These are phyloP conservation scores for Hedya salicella DNA, from an alignment of 2,888 invertebrate species.

Conservation along the genomic window DNA sequence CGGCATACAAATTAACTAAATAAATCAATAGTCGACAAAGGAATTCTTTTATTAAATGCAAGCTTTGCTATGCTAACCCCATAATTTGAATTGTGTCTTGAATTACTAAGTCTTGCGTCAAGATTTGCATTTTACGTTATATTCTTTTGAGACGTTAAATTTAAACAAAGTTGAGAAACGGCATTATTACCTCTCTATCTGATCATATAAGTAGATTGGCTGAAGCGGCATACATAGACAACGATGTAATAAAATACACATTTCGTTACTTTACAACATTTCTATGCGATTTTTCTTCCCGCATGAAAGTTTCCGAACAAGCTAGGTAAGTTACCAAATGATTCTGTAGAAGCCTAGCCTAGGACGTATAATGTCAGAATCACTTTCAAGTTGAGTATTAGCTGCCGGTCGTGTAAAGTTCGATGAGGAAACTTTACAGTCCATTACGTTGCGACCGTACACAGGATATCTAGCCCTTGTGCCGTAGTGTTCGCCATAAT, in stretches of 20 bases:
- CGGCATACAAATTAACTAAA: conserved; percentile 72
- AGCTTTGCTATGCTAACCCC: conserved; percentile 27
- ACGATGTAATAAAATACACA: no score
- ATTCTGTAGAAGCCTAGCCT: conserved; percentile 45
- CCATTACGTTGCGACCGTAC: conserved; percentile 57
- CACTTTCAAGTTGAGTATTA: conserved; percentile 63
- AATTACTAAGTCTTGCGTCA: conserved; percentile 23
- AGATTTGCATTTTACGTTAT: conserved; percentile 11
- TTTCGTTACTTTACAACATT: background rate
- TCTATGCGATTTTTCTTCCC: background rate
- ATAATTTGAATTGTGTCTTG: conserved; percentile 26
- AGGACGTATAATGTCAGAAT: conserved; percentile 52
- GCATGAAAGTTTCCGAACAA: background rate
- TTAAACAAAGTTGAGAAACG: background rate
- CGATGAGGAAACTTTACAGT: conserved; percentile 76
- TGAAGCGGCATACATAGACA: no score
- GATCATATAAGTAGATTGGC: no score
- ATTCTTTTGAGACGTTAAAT: background rate
- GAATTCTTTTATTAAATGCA: conserved; percentile 41
- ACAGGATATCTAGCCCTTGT: conserved; percentile 23
- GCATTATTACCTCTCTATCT: no score
- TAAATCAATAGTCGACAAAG: conserved; percentile 61
- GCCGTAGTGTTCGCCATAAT: conserved; percentile 31
- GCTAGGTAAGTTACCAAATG: conserved; percentile 8
- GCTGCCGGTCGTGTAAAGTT: conserved; percentile 66